Percentiles rank a stretch among this genome's conserved stretches.
Evolutionary conservation across 1,140 invertebrate genomes (phyloP).

Genomic region (Formica selysi): DNA sequence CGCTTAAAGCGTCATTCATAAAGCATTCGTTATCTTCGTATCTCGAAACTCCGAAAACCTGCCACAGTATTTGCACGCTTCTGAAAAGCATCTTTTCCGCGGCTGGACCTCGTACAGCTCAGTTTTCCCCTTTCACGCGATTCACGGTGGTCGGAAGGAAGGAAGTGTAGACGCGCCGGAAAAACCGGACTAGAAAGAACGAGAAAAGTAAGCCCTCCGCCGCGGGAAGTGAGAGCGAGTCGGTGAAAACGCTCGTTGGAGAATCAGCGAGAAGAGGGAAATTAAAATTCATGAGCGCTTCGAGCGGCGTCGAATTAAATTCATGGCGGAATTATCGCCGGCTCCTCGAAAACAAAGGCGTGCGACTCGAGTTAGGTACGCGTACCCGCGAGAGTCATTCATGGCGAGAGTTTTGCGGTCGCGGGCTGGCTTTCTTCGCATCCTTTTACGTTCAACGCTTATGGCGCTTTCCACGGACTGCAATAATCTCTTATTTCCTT

Average conservation of each 20-base stretch:
- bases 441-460: not conserved
- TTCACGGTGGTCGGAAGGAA: constrained; percentile 9
- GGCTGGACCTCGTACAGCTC: not conserved
- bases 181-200: not conserved
- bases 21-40: not conserved
- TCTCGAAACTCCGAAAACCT: not conserved
- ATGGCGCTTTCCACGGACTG: not conserved
- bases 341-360: constrained; percentile 77
- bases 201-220: not conserved
- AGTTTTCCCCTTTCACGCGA: constrained; percentile 8
- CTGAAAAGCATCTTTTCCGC: not conserved
- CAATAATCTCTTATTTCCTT: not conserved
- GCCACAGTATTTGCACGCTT: constrained; percentile 22
- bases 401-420: constrained; percentile 52
- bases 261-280: constrained; percentile 71
- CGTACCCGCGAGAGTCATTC: constrained; percentile 69
- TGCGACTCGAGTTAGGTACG: constrained; percentile 59
- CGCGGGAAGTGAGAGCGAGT: constrained; percentile 27
- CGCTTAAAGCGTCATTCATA: not conserved
- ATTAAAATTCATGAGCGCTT: constrained; percentile 82
- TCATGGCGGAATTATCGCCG: constrained; percentile 78
- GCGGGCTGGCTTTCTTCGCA: constrained; percentile 21
- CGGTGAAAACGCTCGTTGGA: constrained; percentile 56
- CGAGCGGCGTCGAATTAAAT: constrained; percentile 79
- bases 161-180: not conserved